Base-by-base conservation (phyloP, 1,140 invertebrate species). In the Euwallacea similis region DNA sequence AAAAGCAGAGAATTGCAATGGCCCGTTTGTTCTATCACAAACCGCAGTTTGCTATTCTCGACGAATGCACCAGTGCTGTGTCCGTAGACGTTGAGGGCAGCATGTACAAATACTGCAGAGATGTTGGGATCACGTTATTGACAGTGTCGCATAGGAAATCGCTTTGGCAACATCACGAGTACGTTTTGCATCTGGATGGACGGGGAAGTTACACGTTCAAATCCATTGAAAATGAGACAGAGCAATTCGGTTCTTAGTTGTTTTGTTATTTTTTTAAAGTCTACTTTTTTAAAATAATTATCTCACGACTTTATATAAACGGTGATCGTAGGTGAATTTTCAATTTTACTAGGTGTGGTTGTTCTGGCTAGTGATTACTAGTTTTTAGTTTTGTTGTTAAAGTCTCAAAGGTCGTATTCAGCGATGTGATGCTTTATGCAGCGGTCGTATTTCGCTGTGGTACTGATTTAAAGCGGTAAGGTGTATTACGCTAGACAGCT, bases 1-100 rank as follows among this genome's bases (percentile, higher is more conserved):
- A 99, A 82, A 99, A 99, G 80, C 97, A 99, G 83, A 85, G 97
- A 79, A 94, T 99, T 78, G 97, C 96, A 90, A 98, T 98, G 97
- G 96, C 97, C 55, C 86, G 97, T 54, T 85, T 99, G 46, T 98
- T 99, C 82, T 99, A 99, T 83, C 96, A 99, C 81, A 88, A 87
- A 76, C 98, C 98, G 9, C 96, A 98, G 83, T 99, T 98, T 85
- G 97, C 97, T 41, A 98, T 99, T 79, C 83, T 99, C 69, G 98
- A 99, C 81, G 97, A 99, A 83, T 99, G 98, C 79, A 99, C 98
- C 2, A 97, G 94, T 82, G 96, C 97, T 6, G 97, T 98, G 0
- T 97, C 95, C 73, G 93, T 98, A 0, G 97, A 99, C 82, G 97
- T 99, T 0, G 98, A 99, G 82, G 96, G 95, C 66, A 91, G 90